Evolutionary conservation across 1,140 invertebrate species (phyloP).

Genomic region (Rhyacophila brunnea): DNA sequence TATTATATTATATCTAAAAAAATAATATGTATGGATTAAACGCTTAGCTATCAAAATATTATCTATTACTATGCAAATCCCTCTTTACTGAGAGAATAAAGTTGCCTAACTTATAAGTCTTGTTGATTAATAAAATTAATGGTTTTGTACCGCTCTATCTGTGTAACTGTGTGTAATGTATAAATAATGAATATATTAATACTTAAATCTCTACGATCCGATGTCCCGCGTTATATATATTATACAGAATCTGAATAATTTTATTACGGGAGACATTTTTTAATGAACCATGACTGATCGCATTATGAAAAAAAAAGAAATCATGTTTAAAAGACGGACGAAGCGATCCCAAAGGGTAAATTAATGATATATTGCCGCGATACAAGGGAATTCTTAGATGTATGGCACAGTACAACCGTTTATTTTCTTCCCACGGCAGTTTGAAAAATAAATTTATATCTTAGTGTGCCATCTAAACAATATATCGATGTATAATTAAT

Average conservation of each 20-base stretch:
- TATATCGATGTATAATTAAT: too few relatives aligned
- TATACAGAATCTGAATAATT: not conserved
- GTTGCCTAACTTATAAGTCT: conserved; percentile 33
- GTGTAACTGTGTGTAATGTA: conserved; percentile 16
- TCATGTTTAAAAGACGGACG: not conserved
- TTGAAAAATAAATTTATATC: not conserved
- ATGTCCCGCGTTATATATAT: not conserved
- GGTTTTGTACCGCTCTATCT: conserved; percentile 33
- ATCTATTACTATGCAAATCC: conserved; percentile 15
- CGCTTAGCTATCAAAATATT: conserved; percentile 19
- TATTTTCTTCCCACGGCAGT: not conserved
- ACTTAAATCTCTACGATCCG: conserved; percentile 15
- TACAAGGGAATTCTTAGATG: conserved; percentile 1
- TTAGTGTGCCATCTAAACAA: not conserved
- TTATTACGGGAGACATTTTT: conserved; percentile 14
- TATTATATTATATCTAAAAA: not conserved
- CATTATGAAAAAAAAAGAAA: conserved; percentile 24
- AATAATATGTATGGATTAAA: not conserved
- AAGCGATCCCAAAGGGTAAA: conserved; percentile 1
- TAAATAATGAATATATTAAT: not conserved
- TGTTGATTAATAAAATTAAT: conserved; percentile 35
- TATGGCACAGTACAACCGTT: not conserved
- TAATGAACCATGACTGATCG: conserved; percentile 30
- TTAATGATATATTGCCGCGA: not conserved
- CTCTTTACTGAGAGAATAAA: conserved; percentile 12